Base-by-base conservation (phyloP, 37 sponge, comb jelly and placozoan species). In the Aphrocallistes beatrix region DNA sequence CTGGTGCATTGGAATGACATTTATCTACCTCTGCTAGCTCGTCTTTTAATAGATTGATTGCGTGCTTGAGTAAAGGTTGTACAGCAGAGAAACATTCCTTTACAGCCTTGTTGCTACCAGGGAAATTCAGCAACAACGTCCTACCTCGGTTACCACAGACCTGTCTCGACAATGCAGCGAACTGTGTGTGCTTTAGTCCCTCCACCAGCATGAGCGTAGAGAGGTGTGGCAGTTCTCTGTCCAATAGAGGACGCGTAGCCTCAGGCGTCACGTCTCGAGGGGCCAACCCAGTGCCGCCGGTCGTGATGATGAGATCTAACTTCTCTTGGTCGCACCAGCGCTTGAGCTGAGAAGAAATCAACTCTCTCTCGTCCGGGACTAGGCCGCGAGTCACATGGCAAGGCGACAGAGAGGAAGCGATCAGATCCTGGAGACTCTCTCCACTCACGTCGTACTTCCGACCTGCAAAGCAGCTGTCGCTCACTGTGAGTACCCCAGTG, bases 221-320 rank as follows among this genome's bases (percentile, higher is more conserved):
- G 36, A 99, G 40, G 1, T 94, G 94, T 25, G 96, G 94, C 34
- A 94, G 94, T 45, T 96, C 94, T 39, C 86, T 88, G 17, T 95
- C 92, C 17, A 99, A 39, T 23, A 99, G 85, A 34, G 82, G 87
- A 0, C 89, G 38, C 3, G 94, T 94, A 3, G 99, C 96, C 85
- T 96, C 97, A 51, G 97, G 97, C 0, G 99, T 99, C 40, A 99
- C 94, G 87, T 99, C 99, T 37, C 94, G 85, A 1, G 93, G 85
- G 39, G 96, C 82, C 37, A 99, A 91, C 0, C 99, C 99, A n/a
- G 99, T 99, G 19, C 99, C 99, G 9, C 99, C 99, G 0, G 94
- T 94, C 16, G 96, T 95, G 6, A 99, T 87, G 32, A 99, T 81
- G 13, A 96, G 88, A 1, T 51, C n/a, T 37, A 96, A 38, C 51